A percentile compares a stretch with the other conserved stretches of the same genome.
phyloP scores from a whole-genome alignment of 2,113 vertebrate species.

The Rissa tridactyla region DNA sequence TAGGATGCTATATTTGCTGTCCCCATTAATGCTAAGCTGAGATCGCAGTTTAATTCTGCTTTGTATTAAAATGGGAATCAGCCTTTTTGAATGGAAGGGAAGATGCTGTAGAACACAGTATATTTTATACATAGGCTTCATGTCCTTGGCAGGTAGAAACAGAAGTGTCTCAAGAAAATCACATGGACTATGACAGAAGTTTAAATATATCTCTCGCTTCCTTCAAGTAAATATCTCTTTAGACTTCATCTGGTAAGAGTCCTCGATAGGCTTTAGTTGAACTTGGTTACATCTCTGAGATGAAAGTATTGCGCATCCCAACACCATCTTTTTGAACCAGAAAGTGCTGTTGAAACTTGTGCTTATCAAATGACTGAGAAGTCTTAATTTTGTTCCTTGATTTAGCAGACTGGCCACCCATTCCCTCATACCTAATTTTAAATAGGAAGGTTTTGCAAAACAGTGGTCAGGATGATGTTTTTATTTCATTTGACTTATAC shows the following conservation, averaged over 20 bases:
- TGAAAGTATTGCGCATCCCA: neutral
- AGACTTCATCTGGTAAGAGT: neutral
- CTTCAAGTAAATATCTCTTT: neutral
- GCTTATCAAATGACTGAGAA: neutral
- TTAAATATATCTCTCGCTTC: neutral
- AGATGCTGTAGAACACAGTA: neutral
- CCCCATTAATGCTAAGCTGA: conserved; percentile 18
- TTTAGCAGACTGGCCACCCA: neutral
- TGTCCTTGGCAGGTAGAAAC: neutral
- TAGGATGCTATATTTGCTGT: neutral
- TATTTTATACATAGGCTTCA: neutral
- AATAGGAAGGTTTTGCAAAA: neutral
- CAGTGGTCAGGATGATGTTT: neutral
- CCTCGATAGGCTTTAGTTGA: neutral
- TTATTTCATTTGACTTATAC: neutral
- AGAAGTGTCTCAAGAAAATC: conserved; percentile 5
- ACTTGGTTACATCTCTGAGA: neutral
- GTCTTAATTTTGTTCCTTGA: neutral
- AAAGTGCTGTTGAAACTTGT: neutral
- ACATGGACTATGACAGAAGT: neutral
- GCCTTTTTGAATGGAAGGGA: neutral
- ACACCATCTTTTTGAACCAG: neutral
- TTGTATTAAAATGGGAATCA: neutral
- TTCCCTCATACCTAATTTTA: neutral
- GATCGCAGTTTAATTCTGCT: conserved; percentile 18